Base-by-base conservation (phyloP, 2,888 invertebrate genomes). In the Apamea anceps region DNA sequence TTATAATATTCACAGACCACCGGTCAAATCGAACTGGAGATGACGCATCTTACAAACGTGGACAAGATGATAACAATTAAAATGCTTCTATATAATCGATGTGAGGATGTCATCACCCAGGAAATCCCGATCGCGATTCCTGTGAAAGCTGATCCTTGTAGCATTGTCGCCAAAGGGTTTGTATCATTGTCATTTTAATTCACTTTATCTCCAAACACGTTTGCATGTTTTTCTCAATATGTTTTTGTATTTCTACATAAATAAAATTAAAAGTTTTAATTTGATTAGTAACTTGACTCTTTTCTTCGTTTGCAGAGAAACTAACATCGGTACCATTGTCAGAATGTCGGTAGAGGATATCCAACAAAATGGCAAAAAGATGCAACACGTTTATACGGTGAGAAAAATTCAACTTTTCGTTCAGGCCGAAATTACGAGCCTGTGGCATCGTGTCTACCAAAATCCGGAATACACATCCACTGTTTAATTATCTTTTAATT, bases 341-440 rank as follows among this genome's bases (percentile, higher is more conserved):
- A 86, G 85, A 28, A 75, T 93, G 45, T 91, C 90, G 2, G 79
- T 75, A 48, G 13, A 66, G 0, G 92, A 92, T 21, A 72, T 93
- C 7, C 70, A 78, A 18, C 54, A 68, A 18, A 74, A 80, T 28
- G 90, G 88, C 5, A 93, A 91, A 76, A 71, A 80, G 10, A 82
- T 93, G 51, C 85, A 90, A 32, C 94, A 94, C 51, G 75, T 84
- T 57, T 93, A 93, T 75, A 87, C 82, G 73, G 94, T 94, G 72
- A 74, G 77, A 10, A 45, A 28, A 10, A 6, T n/a, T 18, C 15
- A 45, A 45, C n/a, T 8, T 67, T 45, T 45, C 5, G 5, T n/a
- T 67, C 15, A 10, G 1, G 10, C 18, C 1, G n/a, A n/a, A n/a
- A n/a, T 51, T n/a, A 66, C 42, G 42, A 65, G 10, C 1, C 1